Evolutionary conservation across 2,888 invertebrate species (phyloP).

Genomic region (Diarsia brunnea): DNA sequence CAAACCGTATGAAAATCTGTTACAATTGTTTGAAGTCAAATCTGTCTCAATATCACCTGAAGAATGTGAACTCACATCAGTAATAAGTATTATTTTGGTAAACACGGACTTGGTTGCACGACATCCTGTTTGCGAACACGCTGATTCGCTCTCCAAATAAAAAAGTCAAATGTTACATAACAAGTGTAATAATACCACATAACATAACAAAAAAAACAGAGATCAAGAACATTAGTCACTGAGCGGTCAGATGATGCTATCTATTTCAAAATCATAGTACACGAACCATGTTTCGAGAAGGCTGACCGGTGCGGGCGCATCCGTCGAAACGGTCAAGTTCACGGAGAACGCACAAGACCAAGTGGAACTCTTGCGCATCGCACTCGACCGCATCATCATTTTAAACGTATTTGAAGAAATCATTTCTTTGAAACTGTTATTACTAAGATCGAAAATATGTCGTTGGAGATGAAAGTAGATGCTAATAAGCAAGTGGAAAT

Average conservation of each 20-base stretch:
- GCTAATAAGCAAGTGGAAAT: conserved; percentile 21
- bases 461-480: conserved; percentile 43
- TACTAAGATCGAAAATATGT: conserved; percentile 11
- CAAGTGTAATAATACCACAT: conserved; percentile 48
- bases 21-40: not conserved
- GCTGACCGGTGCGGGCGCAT: conserved; percentile 83
- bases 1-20: not conserved
- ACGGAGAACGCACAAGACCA: conserved; percentile 73
- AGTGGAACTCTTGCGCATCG: conserved; percentile 70
- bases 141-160: conserved; percentile 35
- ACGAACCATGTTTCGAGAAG: conserved; percentile 72
- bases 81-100: conserved; percentile 28
- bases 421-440: conserved; percentile 4
- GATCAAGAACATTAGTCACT: conserved; percentile 75
- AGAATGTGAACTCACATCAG: conserved; percentile 14
- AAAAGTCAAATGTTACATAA: conserved; percentile 48
- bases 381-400: conserved; percentile 57
- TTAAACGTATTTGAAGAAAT: conserved; percentile 25
- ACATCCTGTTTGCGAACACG: conserved; percentile 53
- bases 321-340: conserved; percentile 87
- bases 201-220: conserved; percentile 66
- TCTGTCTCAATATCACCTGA: conserved; percentile 11
- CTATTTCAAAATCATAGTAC: conserved; percentile 72
- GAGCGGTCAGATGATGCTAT: conserved; percentile 68
- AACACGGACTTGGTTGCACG: conserved; percentile 30